Evolutionary conservation across 1,140 invertebrate genomes (phyloP), one percentile per base, ranked within the genome.

Genomic region (Ceratina japonica): DNA sequence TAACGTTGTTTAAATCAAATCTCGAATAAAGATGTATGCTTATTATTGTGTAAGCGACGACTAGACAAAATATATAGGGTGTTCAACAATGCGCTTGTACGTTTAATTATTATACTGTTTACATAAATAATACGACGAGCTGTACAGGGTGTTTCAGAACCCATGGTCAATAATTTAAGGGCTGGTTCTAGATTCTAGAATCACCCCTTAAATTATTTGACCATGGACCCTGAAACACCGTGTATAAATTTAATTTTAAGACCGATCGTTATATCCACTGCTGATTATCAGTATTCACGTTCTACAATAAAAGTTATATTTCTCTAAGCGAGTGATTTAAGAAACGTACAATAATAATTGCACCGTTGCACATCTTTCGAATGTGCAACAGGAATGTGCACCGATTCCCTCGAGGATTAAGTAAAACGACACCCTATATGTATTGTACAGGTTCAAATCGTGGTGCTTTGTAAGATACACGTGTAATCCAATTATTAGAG

Each of bases 401-500:
- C 69, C 69, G 61, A 72, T 56, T 64, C 3, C 31, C 68, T 78
- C 72, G 49, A 54, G 62, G 31, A 44, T 75, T 69, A 37, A 22
- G 51, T 63, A 61, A 75, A 56, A 51, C 27, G 52, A 84, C 76
- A 83, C 71, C 81, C 76, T 84, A 71, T 83, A 80, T 78, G 69
- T 84, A 83, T 81, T 83, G 75, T 80, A 58, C 80, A 83, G 73
- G 44, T 71, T 80, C 80, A 84, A 72, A 62, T 83, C 70, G 83
- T 88, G 88, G 87, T 89, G 88, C 88, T 88, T 88, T 88, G 80
- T 87, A 89, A 87, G 15, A 89, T 89, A 89, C 68, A 80, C 74
- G 71, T 87, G 78, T 83, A 87, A 81, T 64, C 75, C 75, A 77
- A 75, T 56, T 78, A 70, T 59, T 84, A 86, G 68, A 65, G 4